Evolutionary conservation across 2,113 vertebrate genomes (phyloP).

Genomic region (Engystomops pustulosus): DNA sequence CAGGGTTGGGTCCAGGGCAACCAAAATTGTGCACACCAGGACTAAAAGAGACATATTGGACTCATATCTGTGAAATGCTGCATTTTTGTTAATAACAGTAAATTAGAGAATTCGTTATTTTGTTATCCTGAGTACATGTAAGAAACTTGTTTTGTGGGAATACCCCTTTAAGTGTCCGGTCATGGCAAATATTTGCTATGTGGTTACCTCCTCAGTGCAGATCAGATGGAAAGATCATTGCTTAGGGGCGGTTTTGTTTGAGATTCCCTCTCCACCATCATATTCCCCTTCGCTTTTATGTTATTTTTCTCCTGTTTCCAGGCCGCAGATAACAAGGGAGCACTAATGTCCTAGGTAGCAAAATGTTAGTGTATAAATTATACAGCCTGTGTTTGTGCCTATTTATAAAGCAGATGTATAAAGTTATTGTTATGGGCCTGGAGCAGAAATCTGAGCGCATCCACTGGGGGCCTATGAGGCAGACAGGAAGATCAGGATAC

Average conservation of each 20-base stretch:
- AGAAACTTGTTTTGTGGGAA: too few species aligned
- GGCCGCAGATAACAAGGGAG: background rate
- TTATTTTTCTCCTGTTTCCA: background rate
- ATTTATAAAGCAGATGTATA: background rate
- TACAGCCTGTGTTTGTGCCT: background rate
- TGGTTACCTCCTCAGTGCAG: background rate
- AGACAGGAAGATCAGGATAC: background rate
- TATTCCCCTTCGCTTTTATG: background rate
- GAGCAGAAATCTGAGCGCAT: background rate
- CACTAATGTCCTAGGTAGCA: background rate
- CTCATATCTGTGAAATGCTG: too few species aligned
- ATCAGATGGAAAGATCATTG: background rate
- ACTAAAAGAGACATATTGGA: too few species aligned
- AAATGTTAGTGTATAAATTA: constrained; percentile 16
- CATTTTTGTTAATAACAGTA: too few species aligned
- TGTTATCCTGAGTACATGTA: too few species aligned
- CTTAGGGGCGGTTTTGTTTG: background rate
- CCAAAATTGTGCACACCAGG: too few species aligned
- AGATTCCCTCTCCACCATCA: background rate
- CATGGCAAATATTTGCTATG: background rate
- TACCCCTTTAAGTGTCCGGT: too few species aligned
- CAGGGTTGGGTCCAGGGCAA: too few species aligned
- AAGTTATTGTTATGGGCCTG: background rate
- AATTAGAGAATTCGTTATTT: too few species aligned
- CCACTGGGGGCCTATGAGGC: background rate